Evolutionary conservation across 2,888 invertebrate genomes (phyloP), one percentile per base, ranked within the genome.

Genomic region (Drosophila niveifrons): DNA sequence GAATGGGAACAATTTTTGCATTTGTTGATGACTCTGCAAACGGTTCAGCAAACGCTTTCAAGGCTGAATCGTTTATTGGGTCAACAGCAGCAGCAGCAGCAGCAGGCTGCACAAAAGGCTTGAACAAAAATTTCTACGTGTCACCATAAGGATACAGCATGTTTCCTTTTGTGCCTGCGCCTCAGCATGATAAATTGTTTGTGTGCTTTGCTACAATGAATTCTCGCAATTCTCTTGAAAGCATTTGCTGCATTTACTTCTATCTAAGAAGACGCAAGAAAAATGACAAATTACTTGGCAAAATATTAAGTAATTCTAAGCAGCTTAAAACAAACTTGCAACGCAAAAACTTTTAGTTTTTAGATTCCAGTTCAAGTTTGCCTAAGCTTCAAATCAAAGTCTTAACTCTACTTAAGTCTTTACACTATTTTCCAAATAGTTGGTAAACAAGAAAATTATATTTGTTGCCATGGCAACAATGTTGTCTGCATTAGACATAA

Each of bases 1-100:
- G 39, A 36, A 47, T 46, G 18, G 18, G n/a, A 2, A n/a, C 13
- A 17, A 56, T 58, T 65, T 70, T 70, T 67, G 55, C 82, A 78
- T 74, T 85, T 66, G 55, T 50, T 78, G 62, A 23, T 76, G 61
- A 66, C 17, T 63, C 39, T 53, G 61, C 76, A 47, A 67, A 74
- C 58, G 80, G 80, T 89, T 84, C 71, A 77, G 69, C 55, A 76
- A 70, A 74, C 90, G 72, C 39, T 47, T 79, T 88, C 83, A 88
- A 88, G 88, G 86, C 58, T 64, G 28, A 18, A 47, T 10, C 10
- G 44, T 18, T 61, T 56, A 56, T 56, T 56, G 56, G 56, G 56
- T 56, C 56, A 56, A 13, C 8, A 23, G 23, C 23, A 36, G 44
- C 56, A 65, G 53, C 53, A 39, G 29, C 28, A 28, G 28, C 31